Base-by-base conservation (phyloP, 2,797 vertebrate genomes). In the Gymnocypris eckloni region DNA sequence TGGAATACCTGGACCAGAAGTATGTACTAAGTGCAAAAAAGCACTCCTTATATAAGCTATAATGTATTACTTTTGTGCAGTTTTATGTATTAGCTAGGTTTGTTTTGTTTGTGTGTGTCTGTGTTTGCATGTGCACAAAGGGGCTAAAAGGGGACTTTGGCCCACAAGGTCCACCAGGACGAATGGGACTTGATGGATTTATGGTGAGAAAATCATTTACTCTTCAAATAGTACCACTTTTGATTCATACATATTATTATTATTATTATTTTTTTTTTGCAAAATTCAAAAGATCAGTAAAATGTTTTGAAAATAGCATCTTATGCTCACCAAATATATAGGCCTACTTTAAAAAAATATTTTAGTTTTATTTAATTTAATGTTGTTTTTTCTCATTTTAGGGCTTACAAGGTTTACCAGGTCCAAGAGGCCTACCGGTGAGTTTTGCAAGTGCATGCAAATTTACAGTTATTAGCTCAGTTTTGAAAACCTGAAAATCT, bases 401-500 rank as follows among this genome's bases (percentile, higher is more conserved):
- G 94, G 94, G 94, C 45, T 0, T 85, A 0, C 84, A 76, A 8
- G 94, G 94, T 33, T 0, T 87, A 0, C 83, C 82, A 20, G 94
- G 94, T 39, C 50, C 28, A 37, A 92, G 91, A 50, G 94, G 94
- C 15, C 80, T 69, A 39, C 93, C 93, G 11, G 94, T 95, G 70
- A 93, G 94, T 90, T 84, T 22, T 69, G 43, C 64, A 50, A 52
- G 20, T n/a, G 7, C 48, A 75, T 75, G 5, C 50, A 77, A 8
- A 18, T 76, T 69, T 69, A 69, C 4, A 69, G 67, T 69, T 28
- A 28, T 73, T 48, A 28, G 13, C n/a, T 48, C n/a, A 25, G 7
- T 50, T 28, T 18, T 28, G 45, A 71, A 71, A 71, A 71, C 39
- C 12, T 13, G 4, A 73, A 73, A 16, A 28, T 73, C n/a, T 73